These are phyloP conservation scores for Meteorus cinctellus DNA, from an alignment of 2,888 invertebrate species.

Conservation along the genomic window DNA sequence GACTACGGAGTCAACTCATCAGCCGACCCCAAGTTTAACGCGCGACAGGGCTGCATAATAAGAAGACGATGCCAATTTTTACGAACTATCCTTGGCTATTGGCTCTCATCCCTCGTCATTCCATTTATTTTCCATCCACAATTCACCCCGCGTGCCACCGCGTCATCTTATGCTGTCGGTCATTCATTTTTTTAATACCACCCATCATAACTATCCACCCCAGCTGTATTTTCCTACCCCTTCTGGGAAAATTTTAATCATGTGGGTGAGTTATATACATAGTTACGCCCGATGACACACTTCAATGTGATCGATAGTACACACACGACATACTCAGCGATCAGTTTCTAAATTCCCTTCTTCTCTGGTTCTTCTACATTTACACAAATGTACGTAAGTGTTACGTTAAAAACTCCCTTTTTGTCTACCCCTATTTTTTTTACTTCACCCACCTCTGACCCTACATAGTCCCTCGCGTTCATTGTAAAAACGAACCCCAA, in stretches of 20 bases:
- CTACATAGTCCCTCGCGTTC: conserved; percentile 28
- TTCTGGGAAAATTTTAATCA: conserved; percentile 43
- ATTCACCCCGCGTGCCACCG: not conserved
- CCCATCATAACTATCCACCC: conserved; percentile 18
- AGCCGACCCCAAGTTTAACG: conserved; percentile 60
- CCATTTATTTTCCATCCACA: conserved; percentile 4
- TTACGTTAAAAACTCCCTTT: conserved; percentile 27
- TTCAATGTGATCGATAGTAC: conserved; percentile 41
- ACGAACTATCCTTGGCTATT: conserved; percentile 41
- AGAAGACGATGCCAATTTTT: conserved; percentile 68
- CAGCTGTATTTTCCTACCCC: conserved; percentile 34
- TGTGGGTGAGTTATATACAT: conserved; percentile 22
- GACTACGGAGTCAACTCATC: conserved; percentile 62
- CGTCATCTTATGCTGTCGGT: not conserved
- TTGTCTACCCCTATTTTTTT: conserved; percentile 4
- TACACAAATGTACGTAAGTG: not conserved
- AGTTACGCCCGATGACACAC: conserved; percentile 33
- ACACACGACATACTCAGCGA: conserved; percentile 11
- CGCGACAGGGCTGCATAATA: conserved; percentile 67
- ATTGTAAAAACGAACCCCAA: conserved; percentile 61
- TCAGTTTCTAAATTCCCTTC: conserved; percentile 37
- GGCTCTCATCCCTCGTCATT: conserved; percentile 36
- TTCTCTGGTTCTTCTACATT: not conserved
- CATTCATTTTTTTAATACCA: conserved; percentile 32
- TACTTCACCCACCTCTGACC: conserved; percentile 15